phyloP scores from a whole-genome alignment of 1,140 invertebrate genomes.

The Zaprionus gabonicus region DNA sequence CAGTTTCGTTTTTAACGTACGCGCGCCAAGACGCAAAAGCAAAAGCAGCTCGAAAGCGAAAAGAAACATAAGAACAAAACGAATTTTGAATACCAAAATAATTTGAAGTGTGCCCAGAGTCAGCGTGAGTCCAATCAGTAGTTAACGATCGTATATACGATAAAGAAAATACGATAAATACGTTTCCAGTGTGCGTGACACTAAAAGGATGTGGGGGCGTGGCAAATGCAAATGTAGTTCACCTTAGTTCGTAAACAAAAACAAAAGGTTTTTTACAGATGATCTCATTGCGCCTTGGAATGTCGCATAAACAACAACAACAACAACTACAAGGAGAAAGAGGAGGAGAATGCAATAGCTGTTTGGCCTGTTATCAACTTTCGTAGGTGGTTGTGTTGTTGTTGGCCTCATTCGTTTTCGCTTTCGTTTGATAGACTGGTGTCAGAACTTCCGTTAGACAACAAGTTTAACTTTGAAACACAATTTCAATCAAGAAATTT shows the following conservation, averaged over 20 bases:
- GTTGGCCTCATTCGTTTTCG: not conserved
- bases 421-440: not conserved
- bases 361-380: conserved; percentile 8
- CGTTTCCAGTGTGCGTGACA: not conserved
- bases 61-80: conserved; percentile 23
- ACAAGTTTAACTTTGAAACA: not conserved
- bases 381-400: not conserved
- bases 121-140: conserved; percentile 31
- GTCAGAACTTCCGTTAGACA: not conserved
- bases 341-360: not conserved
- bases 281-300: conserved; percentile 39
- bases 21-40: conserved; percentile 68
- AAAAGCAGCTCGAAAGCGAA: conserved; percentile 24
- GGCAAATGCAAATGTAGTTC: conserved; percentile 9
- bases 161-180: not conserved
- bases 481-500: not conserved
- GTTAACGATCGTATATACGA: conserved; percentile 16
- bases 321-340: not conserved
- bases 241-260: conserved; percentile 19
- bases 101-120: conserved; percentile 30
- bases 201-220: not conserved
- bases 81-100: conserved; percentile 38
- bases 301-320: conserved; percentile 10
- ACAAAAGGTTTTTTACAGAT: conserved; percentile 19
- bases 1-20: conserved; percentile 73